Conservation (phyloP, 2,888 invertebrate genomes). For the Sesia apiformis region DNA sequence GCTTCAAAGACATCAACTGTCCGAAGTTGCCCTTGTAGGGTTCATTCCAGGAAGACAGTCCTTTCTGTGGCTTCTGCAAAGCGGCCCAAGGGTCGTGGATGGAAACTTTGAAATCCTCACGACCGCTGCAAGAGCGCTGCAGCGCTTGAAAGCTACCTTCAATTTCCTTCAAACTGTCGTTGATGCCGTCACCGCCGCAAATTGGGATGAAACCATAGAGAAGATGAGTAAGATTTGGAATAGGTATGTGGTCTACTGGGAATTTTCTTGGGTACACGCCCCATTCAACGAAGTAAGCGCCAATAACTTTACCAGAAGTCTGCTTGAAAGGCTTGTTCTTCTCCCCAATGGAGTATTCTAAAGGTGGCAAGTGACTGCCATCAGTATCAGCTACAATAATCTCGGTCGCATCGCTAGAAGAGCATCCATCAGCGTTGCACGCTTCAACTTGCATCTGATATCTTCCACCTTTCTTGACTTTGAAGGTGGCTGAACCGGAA, state of each 20-base stretch:
- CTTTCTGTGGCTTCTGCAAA: constrained; percentile 64
- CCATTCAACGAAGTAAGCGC: constrained; percentile 67
- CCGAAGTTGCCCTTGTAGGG: constrained; percentile 69
- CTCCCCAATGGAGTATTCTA: constrained; percentile 51
- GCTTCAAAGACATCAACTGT: constrained; percentile 64
- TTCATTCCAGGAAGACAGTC: constrained; percentile 62
- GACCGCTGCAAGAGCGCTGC: constrained; percentile 62
- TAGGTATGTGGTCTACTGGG: constrained; percentile 56
- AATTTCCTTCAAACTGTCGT: constrained; percentile 67
- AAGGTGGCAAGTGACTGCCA: constrained; percentile 62
- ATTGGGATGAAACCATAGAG: constrained; percentile 66
- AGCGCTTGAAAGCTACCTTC: constrained; percentile 67
- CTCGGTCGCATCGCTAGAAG: constrained; percentile 51
- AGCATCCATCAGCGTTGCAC: constrained; percentile 60
- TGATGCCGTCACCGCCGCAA: constrained; percentile 66
- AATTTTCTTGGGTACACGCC: constrained; percentile 66
- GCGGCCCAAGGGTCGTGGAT: constrained; percentile 70
- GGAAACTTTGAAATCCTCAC: constrained; percentile 64
- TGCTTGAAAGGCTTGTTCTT: constrained; percentile 65
- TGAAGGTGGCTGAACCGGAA: constrained; percentile 51
- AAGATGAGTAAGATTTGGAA: constrained; percentile 62
- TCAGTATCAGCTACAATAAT: constrained; percentile 65
- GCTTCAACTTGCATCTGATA: constrained; percentile 61
- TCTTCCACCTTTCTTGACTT: constrained; percentile 60
- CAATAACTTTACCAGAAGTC: constrained; percentile 63